Conservation (phyloP, 53 echinoderm and acorn worm genomes). For the Mesocentrotus franciscanus region DNA sequence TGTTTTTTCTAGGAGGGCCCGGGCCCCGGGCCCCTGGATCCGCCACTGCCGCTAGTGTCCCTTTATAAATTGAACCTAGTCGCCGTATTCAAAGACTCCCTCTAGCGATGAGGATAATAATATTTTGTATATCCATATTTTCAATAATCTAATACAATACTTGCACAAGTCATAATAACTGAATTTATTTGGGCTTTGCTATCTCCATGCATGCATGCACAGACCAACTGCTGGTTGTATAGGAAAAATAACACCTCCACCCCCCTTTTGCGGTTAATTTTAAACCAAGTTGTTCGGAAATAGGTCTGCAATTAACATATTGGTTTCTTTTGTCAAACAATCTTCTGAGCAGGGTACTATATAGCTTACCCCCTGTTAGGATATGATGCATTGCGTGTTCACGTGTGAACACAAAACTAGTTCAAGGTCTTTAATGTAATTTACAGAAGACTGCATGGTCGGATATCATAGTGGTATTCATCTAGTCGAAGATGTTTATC, state of each 20-base stretch:
- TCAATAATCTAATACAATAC: no score
- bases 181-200: no score
- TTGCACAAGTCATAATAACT: no score
- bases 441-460: constrained; percentile 21
- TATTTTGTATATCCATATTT: no score
- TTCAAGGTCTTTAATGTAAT: constrained; percentile 36
- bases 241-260: neutral
- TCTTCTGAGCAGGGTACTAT: neutral
- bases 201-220: neutral
- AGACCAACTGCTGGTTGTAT: neutral
- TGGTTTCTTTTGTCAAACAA: neutral
- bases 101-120: no score
- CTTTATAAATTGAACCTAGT: no score
- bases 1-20: no score
- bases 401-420: constrained; percentile 8
- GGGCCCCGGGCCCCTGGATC: no score
- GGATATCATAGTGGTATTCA: neutral
- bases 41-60: no score
- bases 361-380: neutral
- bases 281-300: neutral
- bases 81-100: no score
- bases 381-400: neutral
- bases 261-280: neutral
- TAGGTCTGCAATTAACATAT: neutral
- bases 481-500: neutral